Conservation (phyloP, 2,113 vertebrate species). For the Raphicerus campestris region DNA sequence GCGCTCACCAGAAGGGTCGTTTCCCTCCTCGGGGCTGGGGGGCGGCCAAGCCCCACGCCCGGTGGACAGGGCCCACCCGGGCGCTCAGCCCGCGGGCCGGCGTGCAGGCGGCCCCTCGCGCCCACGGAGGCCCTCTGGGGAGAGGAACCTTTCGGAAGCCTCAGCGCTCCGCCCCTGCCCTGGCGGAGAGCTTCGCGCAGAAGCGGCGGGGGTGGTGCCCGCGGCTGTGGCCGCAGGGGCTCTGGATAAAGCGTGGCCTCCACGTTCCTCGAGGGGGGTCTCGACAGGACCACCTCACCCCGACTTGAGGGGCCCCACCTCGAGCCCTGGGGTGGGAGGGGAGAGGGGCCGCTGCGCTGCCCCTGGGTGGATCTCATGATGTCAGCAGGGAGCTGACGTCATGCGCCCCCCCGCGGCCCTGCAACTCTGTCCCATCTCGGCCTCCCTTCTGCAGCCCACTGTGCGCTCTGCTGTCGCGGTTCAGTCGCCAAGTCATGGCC, state of each 20-base stretch:
- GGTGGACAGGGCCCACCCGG: too few relatives aligned
- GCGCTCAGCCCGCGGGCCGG: accelerated
- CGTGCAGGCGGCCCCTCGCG: neutral
- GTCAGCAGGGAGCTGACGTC: accelerated
- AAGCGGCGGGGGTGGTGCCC: neutral
- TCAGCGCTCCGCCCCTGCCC: neutral
- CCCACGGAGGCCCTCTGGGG: neutral
- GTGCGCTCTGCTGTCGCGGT: accelerated
- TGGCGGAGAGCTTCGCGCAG: neutral
- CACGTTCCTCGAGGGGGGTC: too few relatives aligned
- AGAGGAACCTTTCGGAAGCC: neutral
- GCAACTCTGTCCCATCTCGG: too few relatives aligned
- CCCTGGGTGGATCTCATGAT: accelerated
- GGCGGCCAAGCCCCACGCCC: neutral
- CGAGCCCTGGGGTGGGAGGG: accelerated
- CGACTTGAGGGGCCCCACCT: too few relatives aligned
- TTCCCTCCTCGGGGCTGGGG: constrained; percentile 47
- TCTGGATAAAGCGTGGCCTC: neutral
- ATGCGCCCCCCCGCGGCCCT: accelerated
- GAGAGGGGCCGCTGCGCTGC: too few relatives aligned
- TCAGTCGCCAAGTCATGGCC: neutral
- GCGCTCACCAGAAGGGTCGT: constrained; percentile 47
- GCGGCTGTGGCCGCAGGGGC: accelerated
- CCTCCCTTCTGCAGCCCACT: neutral
- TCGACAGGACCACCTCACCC: accelerated